phyloP scores from a whole-genome alignment of 2,797 vertebrate species.

The Bradypodion ventrale region DNA sequence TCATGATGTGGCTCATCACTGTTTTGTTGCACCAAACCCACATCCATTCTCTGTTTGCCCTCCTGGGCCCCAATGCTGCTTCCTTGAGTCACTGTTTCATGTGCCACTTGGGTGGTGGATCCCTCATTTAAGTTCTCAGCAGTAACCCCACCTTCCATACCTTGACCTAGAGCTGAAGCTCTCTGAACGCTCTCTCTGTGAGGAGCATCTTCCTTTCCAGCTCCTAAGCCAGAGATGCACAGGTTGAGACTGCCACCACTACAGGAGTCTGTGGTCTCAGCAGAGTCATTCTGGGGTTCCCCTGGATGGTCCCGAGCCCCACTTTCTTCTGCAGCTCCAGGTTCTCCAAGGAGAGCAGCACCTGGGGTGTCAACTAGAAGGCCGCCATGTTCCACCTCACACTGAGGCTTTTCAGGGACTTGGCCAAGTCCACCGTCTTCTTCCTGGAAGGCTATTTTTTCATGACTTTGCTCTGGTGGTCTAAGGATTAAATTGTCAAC shows the following conservation, averaged over 20 bases:
- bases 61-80: too few relatives aligned
- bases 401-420: not conserved
- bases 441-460: not conserved
- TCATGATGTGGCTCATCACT: fast-evolving
- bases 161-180: too few relatives aligned
- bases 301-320: not conserved
- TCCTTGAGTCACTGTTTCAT: not conserved
- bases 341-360: fast-evolving
- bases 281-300: not conserved
- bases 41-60: fast-evolving
- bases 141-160: too few relatives aligned
- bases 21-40: not conserved
- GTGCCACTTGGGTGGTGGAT: fast-evolving
- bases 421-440: fast-evolving
- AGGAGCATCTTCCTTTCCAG: not conserved
- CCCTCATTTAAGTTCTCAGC: too few relatives aligned
- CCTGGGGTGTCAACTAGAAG: fast-evolving
- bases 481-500: not conserved
- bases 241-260: not conserved
- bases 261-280: not conserved
- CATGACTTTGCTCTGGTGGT: not conserved
- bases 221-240: not conserved
- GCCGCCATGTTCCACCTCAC: too few relatives aligned
- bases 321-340: too few relatives aligned
- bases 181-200: too few relatives aligned